A percentile compares a stretch with the other conserved stretches of the same genome.
Evolutionary conservation across 1,140 invertebrate genomes (phyloP).

Genomic region (Linepithema humile): DNA sequence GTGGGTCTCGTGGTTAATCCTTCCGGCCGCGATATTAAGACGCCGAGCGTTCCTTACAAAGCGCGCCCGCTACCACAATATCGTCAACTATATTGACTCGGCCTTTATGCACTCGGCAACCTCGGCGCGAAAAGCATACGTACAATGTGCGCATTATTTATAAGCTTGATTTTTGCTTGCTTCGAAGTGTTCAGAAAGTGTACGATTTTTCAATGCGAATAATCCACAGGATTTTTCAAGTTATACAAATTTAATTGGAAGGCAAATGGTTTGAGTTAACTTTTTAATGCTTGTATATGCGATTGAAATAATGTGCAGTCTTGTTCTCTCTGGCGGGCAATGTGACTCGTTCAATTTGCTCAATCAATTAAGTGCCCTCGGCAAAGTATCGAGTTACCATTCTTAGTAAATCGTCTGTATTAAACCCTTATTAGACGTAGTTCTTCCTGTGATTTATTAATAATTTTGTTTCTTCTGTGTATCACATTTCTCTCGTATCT

Average conservation of each 20-base stretch:
- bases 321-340: not conserved
- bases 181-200: not conserved
- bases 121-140: conserved; percentile 24
- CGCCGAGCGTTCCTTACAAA: conserved; percentile 67
- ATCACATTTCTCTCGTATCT: not conserved
- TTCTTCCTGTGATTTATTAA: conserved; percentile 25
- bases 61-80: conserved; percentile 65
- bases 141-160: conserved; percentile 55
- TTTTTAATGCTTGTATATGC: not conserved
- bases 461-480: conserved; percentile 5
- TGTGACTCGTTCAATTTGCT: conserved; percentile 31
- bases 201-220: not conserved
- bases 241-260: not conserved
- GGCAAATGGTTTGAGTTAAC: not conserved
- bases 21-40: conserved; percentile 77
- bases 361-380: conserved; percentile 38
- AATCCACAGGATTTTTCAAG: not conserved
- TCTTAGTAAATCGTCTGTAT: conserved; percentile 10
- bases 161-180: conserved; percentile 32
- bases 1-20: conserved; percentile 73
- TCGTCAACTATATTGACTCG: conserved; percentile 65
- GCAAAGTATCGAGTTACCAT: conserved; percentile 45
- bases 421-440: conserved; percentile 15
- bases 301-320: conserved; percentile 6
- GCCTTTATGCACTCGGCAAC: conserved; percentile 68